Percentiles rank a stretch among this genome's conserved stretches.
Evolutionary conservation across 2,888 invertebrate genomes (phyloP).

Genomic region (Alviniconcha strummeri): DNA sequence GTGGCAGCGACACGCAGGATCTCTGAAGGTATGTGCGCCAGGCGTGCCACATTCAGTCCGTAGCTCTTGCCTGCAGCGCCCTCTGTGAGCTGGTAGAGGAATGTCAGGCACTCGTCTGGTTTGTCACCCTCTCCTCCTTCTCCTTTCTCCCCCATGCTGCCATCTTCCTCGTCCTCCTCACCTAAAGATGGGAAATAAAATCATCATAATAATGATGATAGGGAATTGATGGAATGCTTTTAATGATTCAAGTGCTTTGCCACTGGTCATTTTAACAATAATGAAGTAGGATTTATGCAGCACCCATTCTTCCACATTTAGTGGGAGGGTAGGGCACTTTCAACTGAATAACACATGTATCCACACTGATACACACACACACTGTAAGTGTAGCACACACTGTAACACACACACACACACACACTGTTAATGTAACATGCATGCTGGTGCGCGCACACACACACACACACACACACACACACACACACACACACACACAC

Average conservation of each 20-base stretch:
- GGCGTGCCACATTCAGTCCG: slow-evolving; percentile 73
- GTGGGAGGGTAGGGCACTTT: no score
- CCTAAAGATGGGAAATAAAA: not conserved
- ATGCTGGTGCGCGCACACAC: not conserved
- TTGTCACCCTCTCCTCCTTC: slow-evolving; percentile 13
- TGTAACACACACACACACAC: not conserved
- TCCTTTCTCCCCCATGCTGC: not conserved
- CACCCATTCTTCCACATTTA: no score
- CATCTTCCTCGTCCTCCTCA: not conserved
- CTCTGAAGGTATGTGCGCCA: slow-evolving; percentile 67
- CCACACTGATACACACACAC: no score
- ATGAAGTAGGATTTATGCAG: no score
- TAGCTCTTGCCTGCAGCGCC: slow-evolving; percentile 73
- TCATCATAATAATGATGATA: no score
- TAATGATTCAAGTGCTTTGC: no score
- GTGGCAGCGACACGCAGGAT: slow-evolving; percentile 58
- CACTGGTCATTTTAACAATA: no score
- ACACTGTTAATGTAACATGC: not conserved
- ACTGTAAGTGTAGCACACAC: no score
- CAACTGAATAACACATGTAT: no score
- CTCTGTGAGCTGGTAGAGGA: slow-evolving; percentile 70
- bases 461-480: slow-evolving; percentile 6
- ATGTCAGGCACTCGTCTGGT: slow-evolving; percentile 61
- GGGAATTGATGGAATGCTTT: no score
- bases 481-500: not conserved